A percentile compares a stretch with the other conserved stretches of the same genome.
Conservation (phyloP, 2,113 vertebrate species). For the Ctenodactylus gundi region DNA sequence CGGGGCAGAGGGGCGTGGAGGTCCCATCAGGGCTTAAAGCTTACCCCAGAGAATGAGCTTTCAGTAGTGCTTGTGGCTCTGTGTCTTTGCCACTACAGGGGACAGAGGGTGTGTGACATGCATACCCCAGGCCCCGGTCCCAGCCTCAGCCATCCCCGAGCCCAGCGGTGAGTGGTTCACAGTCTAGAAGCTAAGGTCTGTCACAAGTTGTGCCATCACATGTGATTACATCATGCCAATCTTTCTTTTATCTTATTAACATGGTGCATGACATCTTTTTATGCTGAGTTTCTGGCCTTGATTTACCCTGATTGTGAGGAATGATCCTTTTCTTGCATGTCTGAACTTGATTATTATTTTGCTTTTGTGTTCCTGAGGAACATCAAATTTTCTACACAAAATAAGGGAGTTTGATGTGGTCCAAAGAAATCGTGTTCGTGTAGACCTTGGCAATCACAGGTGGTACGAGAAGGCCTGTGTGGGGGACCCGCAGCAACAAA, state of each 20-base stretch:
- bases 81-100: too few relatives aligned
- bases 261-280: background rate
- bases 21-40: background rate
- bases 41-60: background rate
- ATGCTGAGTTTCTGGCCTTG: background rate
- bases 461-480: background rate
- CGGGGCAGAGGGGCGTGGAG: background rate
- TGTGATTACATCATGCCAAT: too few relatives aligned
- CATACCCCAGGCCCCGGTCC: too few relatives aligned
- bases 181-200: background rate
- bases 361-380: background rate
- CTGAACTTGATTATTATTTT: background rate
- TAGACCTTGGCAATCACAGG: too few relatives aligned
- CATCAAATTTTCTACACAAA: background rate
- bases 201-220: background rate
- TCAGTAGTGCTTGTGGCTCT: background rate
- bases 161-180: background rate
- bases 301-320: background rate
- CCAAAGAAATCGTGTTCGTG: background rate
- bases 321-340: background rate
- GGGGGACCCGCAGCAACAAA: background rate
- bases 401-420: background rate
- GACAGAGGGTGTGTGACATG: too few relatives aligned
- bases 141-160: background rate
- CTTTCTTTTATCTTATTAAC: background rate